phyloP scores from a whole-genome alignment of 2,113 vertebrate genomes.

The Oreotrochilus melanogaster region DNA sequence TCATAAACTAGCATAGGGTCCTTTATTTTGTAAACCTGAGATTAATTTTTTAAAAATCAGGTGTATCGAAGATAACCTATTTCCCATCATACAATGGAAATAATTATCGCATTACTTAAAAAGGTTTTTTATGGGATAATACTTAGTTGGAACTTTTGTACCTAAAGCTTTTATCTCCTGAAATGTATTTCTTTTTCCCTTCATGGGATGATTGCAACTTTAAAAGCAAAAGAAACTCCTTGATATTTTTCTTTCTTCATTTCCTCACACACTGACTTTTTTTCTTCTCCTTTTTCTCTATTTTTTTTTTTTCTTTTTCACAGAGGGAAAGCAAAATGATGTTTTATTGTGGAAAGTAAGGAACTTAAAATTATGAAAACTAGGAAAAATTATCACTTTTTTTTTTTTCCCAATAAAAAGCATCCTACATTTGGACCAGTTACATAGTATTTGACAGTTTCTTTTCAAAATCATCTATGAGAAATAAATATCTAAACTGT shows the following conservation, averaged over 20 bases:
- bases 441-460: neutral
- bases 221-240: neutral
- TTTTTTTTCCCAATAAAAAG: neutral
- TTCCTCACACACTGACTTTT: neutral
- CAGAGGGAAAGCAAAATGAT: neutral
- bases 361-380: neutral
- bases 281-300: neutral
- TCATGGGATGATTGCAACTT: neutral
- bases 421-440: neutral
- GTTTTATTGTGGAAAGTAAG: neutral
- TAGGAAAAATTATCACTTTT: neutral
- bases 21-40: neutral
- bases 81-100: neutral
- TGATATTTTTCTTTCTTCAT: neutral
- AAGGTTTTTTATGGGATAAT: neutral
- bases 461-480: neutral
- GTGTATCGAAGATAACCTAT: neutral
- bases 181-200: neutral
- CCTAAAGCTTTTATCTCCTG: neutral
- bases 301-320: neutral
- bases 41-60: neutral
- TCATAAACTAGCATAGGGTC: neutral
- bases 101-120: neutral
- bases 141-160: neutral
- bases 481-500: neutral